Evolutionary conservation across 35 echinoderm and acorn worm genomes (phyloP), one percentile per base, ranked within the genome.

Genomic region (Eucidaris tribuloides): DNA sequence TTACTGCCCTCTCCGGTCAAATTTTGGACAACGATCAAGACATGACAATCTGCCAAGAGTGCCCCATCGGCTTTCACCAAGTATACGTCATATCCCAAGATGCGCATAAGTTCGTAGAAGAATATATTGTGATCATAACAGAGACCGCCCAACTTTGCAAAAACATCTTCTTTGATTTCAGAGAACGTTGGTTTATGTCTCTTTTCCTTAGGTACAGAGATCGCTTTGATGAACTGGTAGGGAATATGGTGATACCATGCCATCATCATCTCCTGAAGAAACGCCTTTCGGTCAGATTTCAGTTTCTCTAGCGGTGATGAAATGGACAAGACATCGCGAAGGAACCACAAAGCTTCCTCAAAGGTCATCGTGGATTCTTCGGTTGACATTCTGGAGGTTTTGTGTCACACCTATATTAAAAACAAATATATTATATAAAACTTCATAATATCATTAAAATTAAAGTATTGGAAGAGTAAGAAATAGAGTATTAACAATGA

Each of bases 211-310:
- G 65, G 46, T 7, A 88, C 29, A 28, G 78, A 45, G 35, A 87
- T 79, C 1, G 71, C 33, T 23, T 56, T 88, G 45, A 93, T 64
- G 70, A 66, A 84, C 40, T 93, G 91, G 46, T 88, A 93, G 4
- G 91, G 91, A 15, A 83, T 70, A 20, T 74, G 38, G 19, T 74
- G 68, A 3, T 42, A 22, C 68, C 68, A 74, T 38, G 68, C 68
- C 40, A 74, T 25, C 25, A 41, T 18, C 45, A 80, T 52, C 30
- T 55, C 77, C 5, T 80, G 7, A 15, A 80, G 28, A 14, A 50
- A 80, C 14, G 77, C 24, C 4, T 31, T 22, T 19, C 23, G 24
- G 5, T 80, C 22, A 31, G 41, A 2, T 9, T 50, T 33, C 2
- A 74, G 29, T 25, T 15, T 44, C 2, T n/a, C 41, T 44, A 20